Percentiles rank a stretch among this genome's conserved stretches.
Conservation (phyloP, 2,113 vertebrate genomes). For the Syngnathus typhle region DNA sequence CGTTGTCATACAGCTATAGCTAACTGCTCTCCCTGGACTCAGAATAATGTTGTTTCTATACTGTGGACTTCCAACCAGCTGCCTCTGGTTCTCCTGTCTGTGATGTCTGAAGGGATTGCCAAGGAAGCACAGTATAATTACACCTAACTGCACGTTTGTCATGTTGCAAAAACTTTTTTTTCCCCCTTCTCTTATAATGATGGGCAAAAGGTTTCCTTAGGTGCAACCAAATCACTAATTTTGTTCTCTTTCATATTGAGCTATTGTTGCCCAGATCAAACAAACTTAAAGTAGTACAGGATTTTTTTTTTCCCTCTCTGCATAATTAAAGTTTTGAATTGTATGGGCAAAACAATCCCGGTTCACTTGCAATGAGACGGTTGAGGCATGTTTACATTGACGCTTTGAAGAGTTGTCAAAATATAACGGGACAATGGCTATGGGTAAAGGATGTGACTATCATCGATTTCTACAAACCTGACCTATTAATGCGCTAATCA, state of each 20-base stretch:
- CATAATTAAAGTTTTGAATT: background rate
- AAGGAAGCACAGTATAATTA: constrained; percentile 1
- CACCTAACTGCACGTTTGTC: background rate
- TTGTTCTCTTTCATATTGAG: background rate
- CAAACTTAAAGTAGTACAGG: background rate
- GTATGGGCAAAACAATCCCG: background rate
- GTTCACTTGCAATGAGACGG: no score
- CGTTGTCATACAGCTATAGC: constrained; percentile 24
- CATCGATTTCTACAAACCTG: no score
- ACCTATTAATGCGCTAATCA: no score
- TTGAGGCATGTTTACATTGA: no score
- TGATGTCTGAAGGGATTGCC: background rate
- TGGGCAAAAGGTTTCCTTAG: background rate
- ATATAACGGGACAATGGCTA: no score
- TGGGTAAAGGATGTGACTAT: no score
- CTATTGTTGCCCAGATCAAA: background rate
- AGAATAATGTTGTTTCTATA: constrained; percentile 27
- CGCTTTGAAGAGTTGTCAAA: no score
- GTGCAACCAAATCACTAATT: background rate
- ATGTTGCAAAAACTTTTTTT: background rate
- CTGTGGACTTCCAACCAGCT: constrained; percentile 9
- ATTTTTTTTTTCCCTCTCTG: background rate
- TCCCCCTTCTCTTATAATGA: background rate
- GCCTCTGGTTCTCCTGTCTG: constrained; percentile 2
- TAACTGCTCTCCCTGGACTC: constrained; percentile 27